Evolutionary conservation across 1,140 invertebrate species (phyloP).

Genomic region (Drosophila pruinosa): DNA sequence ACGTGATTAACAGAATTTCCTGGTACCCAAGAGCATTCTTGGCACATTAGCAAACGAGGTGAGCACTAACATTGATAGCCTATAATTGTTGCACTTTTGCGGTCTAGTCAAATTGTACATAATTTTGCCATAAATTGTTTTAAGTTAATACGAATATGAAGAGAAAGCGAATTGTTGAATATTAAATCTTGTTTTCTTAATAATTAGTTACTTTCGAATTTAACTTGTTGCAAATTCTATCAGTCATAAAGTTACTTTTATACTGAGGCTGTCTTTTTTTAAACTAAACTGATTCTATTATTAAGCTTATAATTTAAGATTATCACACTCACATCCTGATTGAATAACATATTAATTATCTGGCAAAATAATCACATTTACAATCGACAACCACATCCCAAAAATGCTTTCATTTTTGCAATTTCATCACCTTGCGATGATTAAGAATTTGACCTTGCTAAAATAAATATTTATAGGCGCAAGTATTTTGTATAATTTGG

Average conservation of each 20-base stretch:
- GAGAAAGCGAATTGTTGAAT: background rate
- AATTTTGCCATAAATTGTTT: background rate
- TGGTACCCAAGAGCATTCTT: background rate
- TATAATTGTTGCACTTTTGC: background rate
- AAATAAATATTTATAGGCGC: background rate
- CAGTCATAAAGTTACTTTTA: too few species aligned
- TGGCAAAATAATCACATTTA: too few species aligned
- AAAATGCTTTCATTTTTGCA: background rate
- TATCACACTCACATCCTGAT: too few species aligned
- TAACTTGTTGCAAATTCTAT: background rate
- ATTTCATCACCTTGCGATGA: background rate
- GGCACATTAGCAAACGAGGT: too few species aligned
- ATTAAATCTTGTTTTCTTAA: background rate
- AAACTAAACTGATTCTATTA: background rate
- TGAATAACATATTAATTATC: too few species aligned
- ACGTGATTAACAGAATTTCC: background rate
- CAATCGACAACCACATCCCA: too few species aligned
- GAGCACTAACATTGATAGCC: background rate
- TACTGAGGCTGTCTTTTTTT: too few species aligned
- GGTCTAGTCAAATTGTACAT: background rate
- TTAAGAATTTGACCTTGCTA: background rate
- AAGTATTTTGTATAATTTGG: background rate
- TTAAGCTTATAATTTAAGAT: too few species aligned
- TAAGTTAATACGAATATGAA: background rate
- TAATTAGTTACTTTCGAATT: too few species aligned